These are phyloP conservation scores for Alloscopus bannaensis DNA, from an alignment of 2,888 invertebrate species.

Conservation along the genomic window DNA sequence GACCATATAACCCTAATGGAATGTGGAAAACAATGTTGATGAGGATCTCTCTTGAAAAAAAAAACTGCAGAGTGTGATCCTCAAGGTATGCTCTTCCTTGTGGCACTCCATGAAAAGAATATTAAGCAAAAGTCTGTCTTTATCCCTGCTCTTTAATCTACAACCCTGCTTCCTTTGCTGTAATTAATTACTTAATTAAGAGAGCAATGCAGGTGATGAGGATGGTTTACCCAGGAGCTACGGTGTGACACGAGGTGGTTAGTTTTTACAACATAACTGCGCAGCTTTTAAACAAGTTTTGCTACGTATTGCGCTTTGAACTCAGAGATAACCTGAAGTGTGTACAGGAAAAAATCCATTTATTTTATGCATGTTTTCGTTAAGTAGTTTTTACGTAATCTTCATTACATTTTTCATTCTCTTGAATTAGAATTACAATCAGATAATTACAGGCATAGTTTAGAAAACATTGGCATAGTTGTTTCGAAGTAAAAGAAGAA, in stretches of 20 bases:
- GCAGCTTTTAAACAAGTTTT: no score
- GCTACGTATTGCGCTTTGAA: no score
- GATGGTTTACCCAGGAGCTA: conserved; percentile 18
- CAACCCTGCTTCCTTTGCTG: neutral
- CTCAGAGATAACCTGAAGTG: no score
- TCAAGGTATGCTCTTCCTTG: neutral
- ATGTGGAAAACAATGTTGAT: neutral
- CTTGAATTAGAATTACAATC: conserved; percentile 3
- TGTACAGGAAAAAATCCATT: no score
- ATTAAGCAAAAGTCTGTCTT: no score
- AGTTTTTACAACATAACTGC: neutral
- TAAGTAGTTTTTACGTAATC: neutral
- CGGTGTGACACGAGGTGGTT: conserved; percentile 1
- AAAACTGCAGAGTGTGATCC: no score
- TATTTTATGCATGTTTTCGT: neutral
- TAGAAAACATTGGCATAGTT: no score
- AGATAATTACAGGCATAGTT: no score
- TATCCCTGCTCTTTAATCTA: conserved; percentile 2
- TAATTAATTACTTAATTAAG: conserved; percentile 38
- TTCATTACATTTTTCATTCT: neutral
- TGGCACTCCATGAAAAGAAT: no score
- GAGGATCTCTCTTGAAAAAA: neutral
- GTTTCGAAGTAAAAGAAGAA: no score
- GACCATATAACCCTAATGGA: no score
- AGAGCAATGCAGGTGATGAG: conserved; percentile 1